Evolutionary conservation across 1,140 invertebrate species (phyloP).

Genomic region (Ceratitis capitata): DNA sequence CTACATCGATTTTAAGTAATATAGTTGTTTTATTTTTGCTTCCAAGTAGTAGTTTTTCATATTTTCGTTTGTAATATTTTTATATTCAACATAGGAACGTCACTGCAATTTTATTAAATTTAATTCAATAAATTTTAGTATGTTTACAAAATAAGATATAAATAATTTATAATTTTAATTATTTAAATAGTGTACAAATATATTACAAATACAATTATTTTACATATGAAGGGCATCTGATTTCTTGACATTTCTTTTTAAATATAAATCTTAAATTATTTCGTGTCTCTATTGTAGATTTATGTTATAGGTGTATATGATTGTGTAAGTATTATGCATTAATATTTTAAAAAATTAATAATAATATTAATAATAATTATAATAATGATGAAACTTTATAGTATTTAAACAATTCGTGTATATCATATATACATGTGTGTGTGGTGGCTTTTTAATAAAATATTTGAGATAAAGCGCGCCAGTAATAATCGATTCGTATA

Average conservation of each 20-base stretch:
- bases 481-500: background rate
- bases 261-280: background rate
- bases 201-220: background rate
- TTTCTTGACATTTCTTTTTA: background rate
- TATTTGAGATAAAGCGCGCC: too few relatives aligned
- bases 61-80: too few relatives aligned
- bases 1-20: background rate
- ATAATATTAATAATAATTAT: background rate
- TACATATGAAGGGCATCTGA: background rate
- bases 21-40: background rate
- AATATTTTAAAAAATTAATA: background rate
- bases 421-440: background rate
- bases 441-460: background rate
- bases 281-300: background rate
- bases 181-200: constrained; percentile 9
- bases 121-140: background rate
- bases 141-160: background rate
- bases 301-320: background rate
- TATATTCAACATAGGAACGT: constrained; percentile 38
- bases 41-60: too few relatives aligned
- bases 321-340: background rate
- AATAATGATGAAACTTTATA: background rate
- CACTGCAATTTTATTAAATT: constrained; percentile 28
- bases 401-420: background rate
- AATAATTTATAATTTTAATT: background rate